Evolutionary conservation across 2,113 vertebrate species (phyloP), one percentile per base, ranked within the genome.

Genomic region (Scophthalmus maximus): DNA sequence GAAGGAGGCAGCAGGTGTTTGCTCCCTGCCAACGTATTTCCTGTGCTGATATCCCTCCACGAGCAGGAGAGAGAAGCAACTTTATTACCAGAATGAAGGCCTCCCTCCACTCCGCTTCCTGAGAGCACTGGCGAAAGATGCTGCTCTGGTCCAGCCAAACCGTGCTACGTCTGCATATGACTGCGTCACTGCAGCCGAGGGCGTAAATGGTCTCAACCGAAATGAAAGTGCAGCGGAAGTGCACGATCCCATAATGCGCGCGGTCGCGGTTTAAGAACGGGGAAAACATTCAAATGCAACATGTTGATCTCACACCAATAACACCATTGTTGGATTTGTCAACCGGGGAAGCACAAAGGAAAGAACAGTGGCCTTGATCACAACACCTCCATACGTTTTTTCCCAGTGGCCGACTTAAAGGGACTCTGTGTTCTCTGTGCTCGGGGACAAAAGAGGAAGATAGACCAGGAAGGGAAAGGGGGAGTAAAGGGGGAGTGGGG

Each of bases 1-100:
- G 50, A 18, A 42, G 46, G 77, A 25, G 73, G 75, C 85, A 93
- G 93, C 93, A 94, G 94, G 93, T 94, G 94, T 85, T 87, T 89
- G 86, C 81, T 75, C 76, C 85, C 87, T 81, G 74, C 68, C 84
- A 90, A 91, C 88, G 83, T 83, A 90, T 87, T 94, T 94, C 92
- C 92, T 94, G 92, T 88, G 82, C 74, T 76, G 76, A 84, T 62
- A 85, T 69, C 81, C 73, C 79, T 70, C 69, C 36, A 50, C 53
- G 42, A 68, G 75, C 53, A 67, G 8, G 34, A 63, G 67, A 71
- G 11, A 81, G 38, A 81, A 5, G 51, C 29, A 26, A 18, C 55
- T 78, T 51, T 38, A 14, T 44, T 8, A 56, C 65, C 34, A 79
- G 53, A 47, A 51, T 30, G 42, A 34, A 25, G 61, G 53, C 69